Base-by-base conservation (phyloP, 1,140 invertebrate genomes). In the Drosophila funebris region DNA sequence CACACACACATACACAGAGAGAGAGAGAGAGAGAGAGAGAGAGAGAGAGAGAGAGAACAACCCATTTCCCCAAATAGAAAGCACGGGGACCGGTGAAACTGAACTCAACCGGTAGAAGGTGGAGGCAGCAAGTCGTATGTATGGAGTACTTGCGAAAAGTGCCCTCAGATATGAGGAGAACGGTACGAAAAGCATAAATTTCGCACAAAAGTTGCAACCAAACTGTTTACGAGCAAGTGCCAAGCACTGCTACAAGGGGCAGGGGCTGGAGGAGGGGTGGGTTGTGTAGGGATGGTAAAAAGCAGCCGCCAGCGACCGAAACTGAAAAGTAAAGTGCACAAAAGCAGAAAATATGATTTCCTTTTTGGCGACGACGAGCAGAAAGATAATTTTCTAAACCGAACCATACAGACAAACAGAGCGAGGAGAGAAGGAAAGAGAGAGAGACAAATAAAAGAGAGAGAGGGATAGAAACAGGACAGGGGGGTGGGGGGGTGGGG, bases 311-410 rank as follows among this genome's bases (percentile, higher is more conserved):
- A 79, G 39, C 63, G 79, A 84, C 44, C 53, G 53, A 90, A 90
- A 83, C 76, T 90, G 73, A 90, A 90, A 90, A 90, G 79, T 90
- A 90, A 85, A 90, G 80, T 89, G 88, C 89, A 90, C 83, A 90
- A 89, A 90, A 90, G 88, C 88, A 90, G 89, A 90, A 90, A 90
- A 90, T 90, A 90, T 90, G 89, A 90, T 90, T 90, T 90, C 89
- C 89, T 90, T 89, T 90, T 90, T 87, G 89, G 89, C 84, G 81
- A 90, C 80, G 88, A 90, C 78, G 75, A 88, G 75, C 80, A 90
- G 80, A 90, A 90, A 90, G 88, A 90, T 90, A 90, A 90, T 90
- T 90, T 90, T 90, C 88, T 90, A 90, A 90, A 78, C 81, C 76
- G 58, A 84, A 78, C 68, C 67, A 31, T 56, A 54, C 36, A 20